phyloP scores from a whole-genome alignment of 2,797 vertebrate genomes.

The Benthosema pterotum region DNA sequence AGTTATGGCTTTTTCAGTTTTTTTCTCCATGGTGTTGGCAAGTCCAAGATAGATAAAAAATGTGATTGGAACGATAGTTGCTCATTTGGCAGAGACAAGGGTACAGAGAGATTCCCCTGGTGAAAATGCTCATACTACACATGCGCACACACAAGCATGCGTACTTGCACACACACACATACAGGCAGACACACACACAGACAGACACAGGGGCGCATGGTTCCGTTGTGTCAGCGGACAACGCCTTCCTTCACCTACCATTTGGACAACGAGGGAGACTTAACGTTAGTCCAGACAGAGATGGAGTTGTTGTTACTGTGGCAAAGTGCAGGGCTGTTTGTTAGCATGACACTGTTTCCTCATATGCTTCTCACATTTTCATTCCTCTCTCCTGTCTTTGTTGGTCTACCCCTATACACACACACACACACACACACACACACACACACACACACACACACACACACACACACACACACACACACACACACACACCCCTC shows the following conservation, averaged over 20 bases:
- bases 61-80: background rate
- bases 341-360: slow-evolving; percentile 17
- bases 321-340: slow-evolving; percentile 6
- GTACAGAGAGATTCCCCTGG: background rate
- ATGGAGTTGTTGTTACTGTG: background rate
- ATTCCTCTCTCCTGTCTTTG: slow-evolving; percentile 5
- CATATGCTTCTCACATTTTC: slow-evolving; percentile 3
- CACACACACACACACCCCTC: slow-evolving; percentile 15
- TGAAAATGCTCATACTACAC: background rate
- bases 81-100: background rate
- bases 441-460: slow-evolving; percentile 21
- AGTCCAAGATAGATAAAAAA: too few species aligned
- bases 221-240: background rate
- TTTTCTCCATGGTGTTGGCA: too few species aligned
- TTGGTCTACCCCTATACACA: slow-evolving; percentile 42
- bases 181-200: too few species aligned
- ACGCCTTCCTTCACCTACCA: background rate
- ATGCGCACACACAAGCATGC: too few species aligned
- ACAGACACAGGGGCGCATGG: too few species aligned
- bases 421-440: slow-evolving; percentile 28
- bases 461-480: slow-evolving; percentile 22
- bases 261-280: background rate
- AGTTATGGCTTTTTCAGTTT: slow-evolving; percentile 6
- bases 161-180: too few species aligned
- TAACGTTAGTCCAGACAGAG: background rate